Evolutionary conservation across 1,140 invertebrate species (phyloP), one percentile per base, ranked within the genome.

Genomic region (Listronotus oregonensis): DNA sequence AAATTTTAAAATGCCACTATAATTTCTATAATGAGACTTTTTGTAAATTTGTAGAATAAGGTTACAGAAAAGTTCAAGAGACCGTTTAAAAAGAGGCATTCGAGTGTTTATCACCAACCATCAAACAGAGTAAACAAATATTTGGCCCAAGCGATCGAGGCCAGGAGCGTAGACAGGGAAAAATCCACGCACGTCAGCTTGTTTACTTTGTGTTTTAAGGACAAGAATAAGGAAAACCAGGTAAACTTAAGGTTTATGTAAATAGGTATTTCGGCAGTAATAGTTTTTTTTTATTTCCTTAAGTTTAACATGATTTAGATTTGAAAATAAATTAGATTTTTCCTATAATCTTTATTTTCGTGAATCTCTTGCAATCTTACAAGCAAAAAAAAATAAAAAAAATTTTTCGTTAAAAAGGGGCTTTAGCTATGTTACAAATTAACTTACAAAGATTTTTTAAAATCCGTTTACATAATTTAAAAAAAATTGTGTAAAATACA

Each of bases 61-160:
- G 86, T 92, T 66, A 88, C 90, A 43, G 92, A 95, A 79, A 92
- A 93, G 79, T 89, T 94, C 69, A 90, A 93, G 78, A 84, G 92
- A 71, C 92, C 92, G 0, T 89, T 95, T 79, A 93, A 94, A 81
- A 94, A 94, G 81, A 85, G 92, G 66, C 89, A 91, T 79, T 91
- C 90, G 43, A 90, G 88, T 73, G 88, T 91, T n/a, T 90, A 91
- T 77, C 90, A 92, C 79, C 89, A 91, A 77, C 90, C 92, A 15
- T 90, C 88, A 14, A 94, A 94, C 80, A 85, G 93, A 68, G 92
- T 95, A 21, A 95, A 95, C 83, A 95, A 94, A 78, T 95, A 93
- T 80, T 83, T 96, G 63, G 89, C 90, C 49, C 92, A 94, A 81
- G 93, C 93, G 1, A 94, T 96, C 68, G 91, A 93, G 73, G 93